Conservation (phyloP, 2,888 invertebrate species). For the Bugula neritina region DNA sequence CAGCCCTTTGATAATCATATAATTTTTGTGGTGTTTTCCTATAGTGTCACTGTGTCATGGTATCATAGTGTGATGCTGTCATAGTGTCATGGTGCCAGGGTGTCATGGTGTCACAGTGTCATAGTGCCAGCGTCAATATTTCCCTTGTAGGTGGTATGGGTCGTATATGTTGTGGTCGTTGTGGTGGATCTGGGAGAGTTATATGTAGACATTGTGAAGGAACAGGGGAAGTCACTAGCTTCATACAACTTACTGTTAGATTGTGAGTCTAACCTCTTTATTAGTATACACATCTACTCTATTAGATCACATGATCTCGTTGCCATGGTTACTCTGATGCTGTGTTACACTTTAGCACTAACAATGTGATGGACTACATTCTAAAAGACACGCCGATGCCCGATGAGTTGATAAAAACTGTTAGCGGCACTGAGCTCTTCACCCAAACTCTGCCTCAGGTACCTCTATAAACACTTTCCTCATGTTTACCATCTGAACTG, state of each 20-base stretch:
- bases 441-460: constrained; percentile 41
- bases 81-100: too few species aligned
- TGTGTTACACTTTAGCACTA: too few species aligned
- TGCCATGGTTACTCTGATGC: too few species aligned
- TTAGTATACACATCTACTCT: background rate
- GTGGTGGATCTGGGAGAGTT: constrained; percentile 43
- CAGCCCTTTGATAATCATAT: too few species aligned
- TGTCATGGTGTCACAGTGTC: too few species aligned
- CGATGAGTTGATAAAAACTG: constrained; percentile 39
- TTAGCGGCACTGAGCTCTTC: constrained; percentile 39
- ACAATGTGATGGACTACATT: constrained; percentile 39
- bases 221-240: constrained; percentile 44
- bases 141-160: background rate
- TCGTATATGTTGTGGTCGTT: constrained; percentile 38
- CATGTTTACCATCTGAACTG: too few species aligned
- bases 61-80: too few species aligned
- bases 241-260: constrained; percentile 43
- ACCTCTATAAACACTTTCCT: too few species aligned
- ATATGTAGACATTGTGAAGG: constrained; percentile 44
- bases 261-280: constrained; percentile 43
- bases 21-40: too few species aligned
- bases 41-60: too few species aligned
- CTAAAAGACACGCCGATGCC: constrained; percentile 44
- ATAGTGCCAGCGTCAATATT: too few species aligned
- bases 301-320: too few species aligned